phyloP scores from a whole-genome alignment of 92 coral and sea anemone species.

The Siderastrea radians region DNA sequence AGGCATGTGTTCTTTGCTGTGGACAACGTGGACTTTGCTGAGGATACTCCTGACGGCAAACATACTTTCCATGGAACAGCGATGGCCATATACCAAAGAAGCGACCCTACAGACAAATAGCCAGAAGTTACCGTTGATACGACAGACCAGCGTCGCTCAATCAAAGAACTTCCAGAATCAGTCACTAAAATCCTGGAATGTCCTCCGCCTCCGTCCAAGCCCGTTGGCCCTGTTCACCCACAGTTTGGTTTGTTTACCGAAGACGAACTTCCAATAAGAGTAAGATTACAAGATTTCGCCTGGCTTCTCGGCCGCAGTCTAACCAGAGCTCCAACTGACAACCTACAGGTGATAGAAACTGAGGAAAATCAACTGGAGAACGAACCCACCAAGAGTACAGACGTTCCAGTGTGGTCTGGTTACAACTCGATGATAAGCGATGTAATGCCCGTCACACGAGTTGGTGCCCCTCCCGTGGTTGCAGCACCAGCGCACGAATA shows the following conservation, averaged over 20 bases:
- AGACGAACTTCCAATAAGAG: constrained; percentile 14
- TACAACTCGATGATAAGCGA: constrained; percentile 15
- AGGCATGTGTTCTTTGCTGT: constrained; percentile 78
- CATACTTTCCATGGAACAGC: constrained; percentile 79
- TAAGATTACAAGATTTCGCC: constrained; percentile 34
- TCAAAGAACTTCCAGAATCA: constrained; percentile 67
- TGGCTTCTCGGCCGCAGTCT: constrained; percentile 43
- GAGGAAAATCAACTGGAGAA: constrained; percentile 5
- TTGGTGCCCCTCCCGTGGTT: constrained; percentile 16
- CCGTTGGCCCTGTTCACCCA: constrained; percentile 13
- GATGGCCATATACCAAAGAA: constrained; percentile 71
- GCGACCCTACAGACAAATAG: constrained; percentile 42
- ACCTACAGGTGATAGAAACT: no score
- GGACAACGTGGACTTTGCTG: constrained; percentile 77
- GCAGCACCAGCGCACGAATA: constrained; percentile 62
- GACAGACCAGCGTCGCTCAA: constrained; percentile 51
- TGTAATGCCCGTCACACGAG: constrained; percentile 23
- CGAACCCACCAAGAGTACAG: constrained; percentile 3
- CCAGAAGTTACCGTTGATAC: constrained; percentile 48
- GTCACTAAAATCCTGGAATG: constrained; percentile 65
- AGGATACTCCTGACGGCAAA: constrained; percentile 76
- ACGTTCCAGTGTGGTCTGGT: constrained; percentile 37
- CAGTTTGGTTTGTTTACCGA: constrained; percentile 2
- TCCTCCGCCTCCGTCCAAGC: neutral
- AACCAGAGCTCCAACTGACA: constrained; percentile 12